Evolutionary conservation across 2,888 invertebrate genomes (phyloP), one percentile per base, ranked within the genome.

Genomic region (Acrobasis suavella): DNA sequence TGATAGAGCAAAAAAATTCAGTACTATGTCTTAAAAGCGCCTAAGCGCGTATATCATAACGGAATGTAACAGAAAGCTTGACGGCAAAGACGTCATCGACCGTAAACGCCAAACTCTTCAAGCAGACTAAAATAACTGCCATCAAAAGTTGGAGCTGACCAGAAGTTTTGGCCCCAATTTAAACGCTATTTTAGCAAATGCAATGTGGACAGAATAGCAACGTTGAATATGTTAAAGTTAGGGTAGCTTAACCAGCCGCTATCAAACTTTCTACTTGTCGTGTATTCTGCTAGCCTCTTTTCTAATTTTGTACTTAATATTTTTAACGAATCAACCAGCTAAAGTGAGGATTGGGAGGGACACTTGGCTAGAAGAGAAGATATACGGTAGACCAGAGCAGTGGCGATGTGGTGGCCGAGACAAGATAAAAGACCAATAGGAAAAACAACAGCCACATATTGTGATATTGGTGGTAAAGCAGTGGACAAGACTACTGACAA

Each of bases 161-260:
- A 42, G 17, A 52, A 60, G 38, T 51, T 59, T 52, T 39, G 39
- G 51, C 32, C 42, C 60, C 38, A 60, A 60, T 60, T 60, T 60
- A 42, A 39, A 50, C 39, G 50, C 50, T 50, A 39, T 59, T 59
- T 59, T 59, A 59, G 50, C 59, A 59, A 50, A 50, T 59, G 50
- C 59, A 59, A 9, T 59, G 59, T n/a, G 42, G 12, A 52, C 22
- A 50, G 59, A 50, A 32, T 52, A n/a, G 50, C 39, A 22, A 22
- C 38, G 38, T 22, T 56, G 42, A 46, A 56, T 56, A 17, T 42
- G 42, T 22, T 56, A 14, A 17, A 52, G 16, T 56, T 15, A 42
- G 12, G 42, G 42, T 6, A 9, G 16, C 2, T n/a, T 54, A 10
- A 52, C 32, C 14, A 14, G 5, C n/a, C 46, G 32, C 7, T 46